A percentile compares a stretch with the other conserved stretches of the same genome.
These are phyloP conservation scores for Dynastes maya DNA, from an alignment of 2,888 invertebrate genomes.

Conservation along the genomic window DNA sequence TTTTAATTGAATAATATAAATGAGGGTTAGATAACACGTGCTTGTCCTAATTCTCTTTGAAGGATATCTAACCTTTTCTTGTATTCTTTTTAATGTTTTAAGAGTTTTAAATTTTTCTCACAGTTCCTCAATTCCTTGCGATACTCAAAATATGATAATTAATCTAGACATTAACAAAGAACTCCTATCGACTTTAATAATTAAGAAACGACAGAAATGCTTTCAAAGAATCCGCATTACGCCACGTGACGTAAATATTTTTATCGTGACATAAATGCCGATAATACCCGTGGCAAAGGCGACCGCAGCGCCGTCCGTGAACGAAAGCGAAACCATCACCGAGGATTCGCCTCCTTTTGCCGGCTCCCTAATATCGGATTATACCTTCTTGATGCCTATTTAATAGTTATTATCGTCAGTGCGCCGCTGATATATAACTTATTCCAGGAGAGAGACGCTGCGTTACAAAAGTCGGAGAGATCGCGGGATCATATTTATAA, in stretches of 20 bases:
- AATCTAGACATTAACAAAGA: too few relatives aligned
- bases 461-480: background rate
- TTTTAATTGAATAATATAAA: too few relatives aligned
- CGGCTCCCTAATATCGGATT: slow-evolving; percentile 48
- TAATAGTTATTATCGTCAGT: slow-evolving; percentile 38
- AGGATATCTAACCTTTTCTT: too few relatives aligned
- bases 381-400: slow-evolving; percentile 47
- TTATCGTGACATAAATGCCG: slow-evolving; percentile 29
- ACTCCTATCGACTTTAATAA: too few relatives aligned
- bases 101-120: too few relatives aligned
- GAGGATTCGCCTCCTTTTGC: background rate
- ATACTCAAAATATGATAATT: too few relatives aligned
- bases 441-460: background rate
- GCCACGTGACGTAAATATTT: slow-evolving; percentile 34
- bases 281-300: slow-evolving; percentile 25
- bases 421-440: slow-evolving; percentile 36
- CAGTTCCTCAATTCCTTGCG: too few relatives aligned
- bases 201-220: too few relatives aligned
- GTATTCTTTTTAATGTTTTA: too few relatives aligned
- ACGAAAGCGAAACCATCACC: background rate
- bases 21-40: too few relatives aligned
- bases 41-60: too few relatives aligned
- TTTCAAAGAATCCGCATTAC: slow-evolving; percentile 16
- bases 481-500: background rate
- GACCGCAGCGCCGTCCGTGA: background rate